These are phyloP conservation scores for Brachylomia viminalis DNA, from an alignment of 2,888 invertebrate species.

Conservation along the genomic window DNA sequence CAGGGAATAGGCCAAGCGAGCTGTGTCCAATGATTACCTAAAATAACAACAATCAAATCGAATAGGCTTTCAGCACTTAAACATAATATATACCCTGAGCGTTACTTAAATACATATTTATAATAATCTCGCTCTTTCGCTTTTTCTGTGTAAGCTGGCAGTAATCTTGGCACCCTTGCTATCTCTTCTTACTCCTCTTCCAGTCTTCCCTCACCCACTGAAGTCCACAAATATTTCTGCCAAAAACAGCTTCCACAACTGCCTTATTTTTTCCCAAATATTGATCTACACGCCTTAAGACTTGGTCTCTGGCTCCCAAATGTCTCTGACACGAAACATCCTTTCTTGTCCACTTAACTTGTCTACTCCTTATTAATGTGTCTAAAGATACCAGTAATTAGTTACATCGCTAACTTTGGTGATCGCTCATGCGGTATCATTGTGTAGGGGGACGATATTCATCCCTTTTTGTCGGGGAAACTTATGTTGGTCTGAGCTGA, in stretches of 20 bases:
- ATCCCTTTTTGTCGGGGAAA: constrained; percentile 26
- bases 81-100: too few relatives aligned
- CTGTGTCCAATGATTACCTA: too few relatives aligned
- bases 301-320: not conserved
- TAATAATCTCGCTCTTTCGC: too few relatives aligned
- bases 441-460: constrained; percentile 12
- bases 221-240: too few relatives aligned
- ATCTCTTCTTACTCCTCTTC: not conserved
- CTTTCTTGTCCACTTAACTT: constrained; percentile 23
- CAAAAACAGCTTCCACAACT: not conserved
- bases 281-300: not conserved
- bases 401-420: constrained; percentile 50
- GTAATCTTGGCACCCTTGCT: not conserved
- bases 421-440: constrained; percentile 48
- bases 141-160: too few relatives aligned
- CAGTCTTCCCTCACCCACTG: not conserved
- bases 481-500: constrained; percentile 7
- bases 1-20: too few relatives aligned
- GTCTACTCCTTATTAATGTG: constrained; percentile 44
- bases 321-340: not conserved
- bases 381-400: constrained; percentile 46
- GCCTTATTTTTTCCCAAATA: not conserved
- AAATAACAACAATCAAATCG: too few relatives aligned
- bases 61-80: too few relatives aligned
- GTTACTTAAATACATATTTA: too few relatives aligned